Conservation (phyloP, 2,113 vertebrate species). For the Setophaga petechia region DNA sequence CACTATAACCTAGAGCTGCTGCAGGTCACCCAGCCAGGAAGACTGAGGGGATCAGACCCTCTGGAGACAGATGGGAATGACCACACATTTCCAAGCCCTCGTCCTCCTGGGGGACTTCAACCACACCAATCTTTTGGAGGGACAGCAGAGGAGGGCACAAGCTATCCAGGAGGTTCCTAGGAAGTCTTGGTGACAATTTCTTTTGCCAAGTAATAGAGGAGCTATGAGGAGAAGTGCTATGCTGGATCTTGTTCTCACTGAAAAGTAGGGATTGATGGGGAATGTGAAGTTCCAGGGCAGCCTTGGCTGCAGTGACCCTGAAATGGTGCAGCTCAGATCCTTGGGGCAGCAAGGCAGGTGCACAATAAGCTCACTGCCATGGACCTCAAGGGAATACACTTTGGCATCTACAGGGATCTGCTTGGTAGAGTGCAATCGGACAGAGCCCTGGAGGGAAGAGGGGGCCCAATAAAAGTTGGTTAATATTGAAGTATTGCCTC, state of each 20-base stretch:
- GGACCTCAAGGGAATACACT: neutral
- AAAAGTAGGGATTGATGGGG: neutral
- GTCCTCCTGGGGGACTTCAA: fast-evolving
- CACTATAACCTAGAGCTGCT: neutral
- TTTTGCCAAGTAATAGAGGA: neutral
- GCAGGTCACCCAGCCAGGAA: fast-evolving
- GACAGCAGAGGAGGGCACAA: neutral
- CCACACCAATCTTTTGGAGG: neutral
- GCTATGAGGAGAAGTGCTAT: neutral
- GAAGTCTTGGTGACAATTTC: neutral
- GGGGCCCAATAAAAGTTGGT: neutral
- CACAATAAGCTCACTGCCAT: neutral
- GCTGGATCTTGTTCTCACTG: neutral
- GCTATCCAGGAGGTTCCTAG: neutral
- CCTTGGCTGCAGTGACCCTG: neutral
- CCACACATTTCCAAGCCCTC: neutral
- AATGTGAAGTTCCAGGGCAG: neutral
- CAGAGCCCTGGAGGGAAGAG: neutral
- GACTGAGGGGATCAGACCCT: neutral
- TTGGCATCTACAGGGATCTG: neutral
- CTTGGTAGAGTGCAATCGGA: neutral
- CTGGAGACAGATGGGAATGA: neutral
- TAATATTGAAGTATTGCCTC: neutral
- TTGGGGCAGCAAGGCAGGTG: neutral
- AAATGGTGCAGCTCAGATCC: neutral